These are phyloP conservation scores for Smittia aterrima DNA, from an alignment of 2,888 invertebrate species.

Conservation along the genomic window DNA sequence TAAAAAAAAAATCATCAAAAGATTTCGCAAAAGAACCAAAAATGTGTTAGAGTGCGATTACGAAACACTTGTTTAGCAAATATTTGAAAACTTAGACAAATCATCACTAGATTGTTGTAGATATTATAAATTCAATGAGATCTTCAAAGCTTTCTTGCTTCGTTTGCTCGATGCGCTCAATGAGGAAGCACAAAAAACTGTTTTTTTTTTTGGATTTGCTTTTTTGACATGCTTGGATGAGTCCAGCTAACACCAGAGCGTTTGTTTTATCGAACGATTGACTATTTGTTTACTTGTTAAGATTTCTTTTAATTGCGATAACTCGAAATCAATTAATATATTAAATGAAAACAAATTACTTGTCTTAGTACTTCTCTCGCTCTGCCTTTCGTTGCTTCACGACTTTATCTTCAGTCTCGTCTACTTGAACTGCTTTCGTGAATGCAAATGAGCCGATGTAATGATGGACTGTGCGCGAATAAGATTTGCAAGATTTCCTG, in stretches of 20 bases:
- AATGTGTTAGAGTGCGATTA: background rate
- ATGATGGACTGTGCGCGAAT: background rate
- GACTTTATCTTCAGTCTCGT: too few relatives aligned
- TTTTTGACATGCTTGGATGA: background rate
- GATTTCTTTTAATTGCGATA: slow-evolving; percentile 15
- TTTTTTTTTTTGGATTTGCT: background rate
- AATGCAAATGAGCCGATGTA: slow-evolving; percentile 10
- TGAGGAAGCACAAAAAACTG: background rate
- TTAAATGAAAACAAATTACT: slow-evolving; percentile 16
- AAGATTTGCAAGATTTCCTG: too few relatives aligned
- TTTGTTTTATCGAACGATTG: background rate
- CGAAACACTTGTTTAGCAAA: background rate
- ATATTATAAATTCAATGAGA: too few relatives aligned
- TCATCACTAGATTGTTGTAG: too few relatives aligned
- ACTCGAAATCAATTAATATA: slow-evolving; percentile 19
- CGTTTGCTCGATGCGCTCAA: background rate
- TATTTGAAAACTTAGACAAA: background rate
- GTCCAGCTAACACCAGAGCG: background rate
- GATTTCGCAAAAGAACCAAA: background rate
- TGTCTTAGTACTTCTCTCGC: background rate
- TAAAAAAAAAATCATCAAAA: background rate
- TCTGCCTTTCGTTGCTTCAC: too few relatives aligned
- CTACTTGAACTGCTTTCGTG: slow-evolving; percentile 7
- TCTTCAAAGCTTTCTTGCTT: too few relatives aligned
- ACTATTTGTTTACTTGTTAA: background rate